Base-by-base conservation (phyloP, 1,140 invertebrate genomes). In the Megalopta genalis region DNA sequence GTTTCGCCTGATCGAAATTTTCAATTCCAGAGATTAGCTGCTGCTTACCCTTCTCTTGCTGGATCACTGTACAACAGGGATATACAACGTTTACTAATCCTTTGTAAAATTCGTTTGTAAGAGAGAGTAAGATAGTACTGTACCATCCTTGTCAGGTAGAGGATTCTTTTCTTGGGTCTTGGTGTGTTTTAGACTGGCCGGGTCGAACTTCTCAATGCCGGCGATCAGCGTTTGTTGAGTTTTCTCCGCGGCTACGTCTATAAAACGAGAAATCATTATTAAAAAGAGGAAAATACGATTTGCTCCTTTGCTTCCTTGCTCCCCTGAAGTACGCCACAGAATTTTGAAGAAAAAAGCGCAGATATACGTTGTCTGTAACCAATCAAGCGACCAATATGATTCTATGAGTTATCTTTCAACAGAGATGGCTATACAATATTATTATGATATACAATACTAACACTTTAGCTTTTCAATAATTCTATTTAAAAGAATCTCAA, bases 121-220 rank as follows among this genome's bases (percentile, higher is more conserved):
- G 21, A 73, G 49, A 2, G 60, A 25, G 5, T 23, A 71, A 18
- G 68, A 62, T 0, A 46, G 67, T 64, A 67, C 70, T 93, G 23
- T 94, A 99, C 98, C 97, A 94, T 98, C 97, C 95, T 98, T 98
- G 90, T 98, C 97, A 63, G 98, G 98, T 87, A 99, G 95, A 62
- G 97, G 95, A 92, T 98, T 98, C 92, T 99, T 99, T 91, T 98
- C 98, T 88, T 97, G 95, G 49, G 98, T 99, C 92, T 98, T 96
- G 32, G 97, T 97, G 90, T 98, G 98, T 93, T 98, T 99, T 91
- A 99, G 93, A 90, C 96, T 96, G 78, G 93, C 95, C 63, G 96
- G 93, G 91, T 98, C 96, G 90, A 98, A 98, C 77, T 94, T 94
- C 91, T 97, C 96, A 85, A 98, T 97, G 65, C 97, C 96, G 88